A percentile compares a stretch with the other conserved stretches of the same genome.
Evolutionary conservation across 2,797 vertebrate genomes (phyloP).

Genomic region (Mus spretus): DNA sequence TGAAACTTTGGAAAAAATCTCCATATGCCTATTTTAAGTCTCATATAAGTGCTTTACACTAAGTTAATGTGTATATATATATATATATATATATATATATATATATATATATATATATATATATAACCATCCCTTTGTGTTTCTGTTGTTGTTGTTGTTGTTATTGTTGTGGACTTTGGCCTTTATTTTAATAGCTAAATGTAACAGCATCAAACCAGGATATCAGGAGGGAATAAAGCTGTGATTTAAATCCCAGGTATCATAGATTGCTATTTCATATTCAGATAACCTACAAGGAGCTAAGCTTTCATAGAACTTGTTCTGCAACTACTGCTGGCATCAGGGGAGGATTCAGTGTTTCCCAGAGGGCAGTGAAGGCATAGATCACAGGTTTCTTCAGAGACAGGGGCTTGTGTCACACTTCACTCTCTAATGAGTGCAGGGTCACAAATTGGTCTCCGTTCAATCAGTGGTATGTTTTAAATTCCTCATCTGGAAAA

Average conservation of each 20-base stretch:
- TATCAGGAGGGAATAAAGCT: neutral
- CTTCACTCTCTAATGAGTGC: conserved; percentile 20
- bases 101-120: too few species aligned
- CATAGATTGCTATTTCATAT: neutral
- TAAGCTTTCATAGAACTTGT: conserved; percentile 10
- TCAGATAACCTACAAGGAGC: neutral
- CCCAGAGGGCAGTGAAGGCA: neutral
- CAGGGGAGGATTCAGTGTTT: neutral
- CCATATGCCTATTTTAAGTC: neutral
- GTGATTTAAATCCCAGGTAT: neutral
- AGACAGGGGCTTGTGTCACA: neutral
- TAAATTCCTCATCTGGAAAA: conserved; percentile 61
- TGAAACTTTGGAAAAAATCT: conserved; percentile 23
- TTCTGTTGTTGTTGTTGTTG: neutral
- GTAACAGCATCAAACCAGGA: neutral
- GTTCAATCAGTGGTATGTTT: conserved; percentile 32
- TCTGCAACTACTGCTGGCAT: neutral
- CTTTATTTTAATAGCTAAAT: neutral
- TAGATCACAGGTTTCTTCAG: conserved; percentile 32
- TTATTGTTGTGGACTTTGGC: neutral
- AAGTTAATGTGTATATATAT: neutral
- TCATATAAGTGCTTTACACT: neutral
- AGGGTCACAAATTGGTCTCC: neutral
- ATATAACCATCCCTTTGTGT: neutral
- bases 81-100: too few species aligned